Evolutionary conservation across 2,113 vertebrate genomes (phyloP).

Genomic region (Otocyon megalotis): DNA sequence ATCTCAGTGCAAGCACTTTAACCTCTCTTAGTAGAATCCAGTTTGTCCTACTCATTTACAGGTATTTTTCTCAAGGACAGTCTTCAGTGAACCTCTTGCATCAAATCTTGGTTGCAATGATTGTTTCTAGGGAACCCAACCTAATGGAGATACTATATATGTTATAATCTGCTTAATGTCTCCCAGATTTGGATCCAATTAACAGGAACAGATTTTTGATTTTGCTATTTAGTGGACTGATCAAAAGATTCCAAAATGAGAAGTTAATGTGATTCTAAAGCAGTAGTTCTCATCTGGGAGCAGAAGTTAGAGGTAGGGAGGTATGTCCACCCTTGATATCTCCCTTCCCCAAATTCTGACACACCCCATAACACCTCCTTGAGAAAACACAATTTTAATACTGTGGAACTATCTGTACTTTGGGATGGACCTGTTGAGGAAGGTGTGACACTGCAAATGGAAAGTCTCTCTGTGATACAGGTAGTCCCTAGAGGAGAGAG

Average conservation of each 20-base stretch:
- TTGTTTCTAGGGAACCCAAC: not conserved
- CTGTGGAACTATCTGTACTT: not conserved
- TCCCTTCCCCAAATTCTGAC: not conserved
- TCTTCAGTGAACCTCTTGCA: not conserved
- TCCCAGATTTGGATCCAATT: slow-evolving; percentile 10
- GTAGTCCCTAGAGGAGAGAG: not conserved
- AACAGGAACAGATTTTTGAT: not conserved
- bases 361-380: not conserved
- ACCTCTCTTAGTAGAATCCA: not conserved
- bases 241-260: slow-evolving; percentile 24
- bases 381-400: not conserved
- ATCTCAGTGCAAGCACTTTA: not conserved
- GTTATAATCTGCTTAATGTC: not conserved
- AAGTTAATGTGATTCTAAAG: not conserved
- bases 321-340: not conserved
- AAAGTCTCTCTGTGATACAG: not conserved
- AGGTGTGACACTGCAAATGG: not conserved
- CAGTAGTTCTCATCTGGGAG: not conserved
- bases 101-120: not conserved
- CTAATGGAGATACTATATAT: not conserved
- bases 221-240: not conserved
- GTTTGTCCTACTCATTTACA: not conserved
- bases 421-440: not conserved
- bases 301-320: not conserved
- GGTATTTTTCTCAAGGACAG: not conserved